Evolutionary conservation across 2,888 invertebrate species (phyloP).

Genomic region (Drosophila imparisetae): DNA sequence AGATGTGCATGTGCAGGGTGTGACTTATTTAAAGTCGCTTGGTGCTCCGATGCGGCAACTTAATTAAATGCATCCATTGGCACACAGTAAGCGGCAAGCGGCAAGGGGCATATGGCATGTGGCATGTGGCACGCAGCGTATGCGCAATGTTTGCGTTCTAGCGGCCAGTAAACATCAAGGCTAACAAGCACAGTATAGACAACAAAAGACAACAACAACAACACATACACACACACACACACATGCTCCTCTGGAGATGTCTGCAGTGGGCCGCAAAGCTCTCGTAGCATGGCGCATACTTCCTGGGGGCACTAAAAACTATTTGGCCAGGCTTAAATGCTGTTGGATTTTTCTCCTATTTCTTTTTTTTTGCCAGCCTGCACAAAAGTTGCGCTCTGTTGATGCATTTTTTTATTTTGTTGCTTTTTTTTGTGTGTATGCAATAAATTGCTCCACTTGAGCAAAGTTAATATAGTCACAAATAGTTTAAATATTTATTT

Average conservation of each 20-base stretch:
- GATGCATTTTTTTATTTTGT: conserved; percentile 6
- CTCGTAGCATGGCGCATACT: conserved; percentile 25
- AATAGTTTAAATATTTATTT: conserved; percentile 80
- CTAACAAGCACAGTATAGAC: conserved; percentile 36
- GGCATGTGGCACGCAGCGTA: conserved; percentile 44
- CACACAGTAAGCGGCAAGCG: conserved; percentile 1
- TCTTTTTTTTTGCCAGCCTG: conserved; percentile 9
- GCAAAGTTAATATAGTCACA: conserved; percentile 80
- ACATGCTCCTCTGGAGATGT: conserved; percentile 6
- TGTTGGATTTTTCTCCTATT: conserved; percentile 29
- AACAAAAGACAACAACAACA: conserved; percentile 13
- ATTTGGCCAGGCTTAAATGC: conserved; percentile 54
- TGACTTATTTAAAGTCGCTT: conserved; percentile 48
- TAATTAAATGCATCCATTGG: conserved; percentile 59
- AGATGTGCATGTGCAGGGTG: conserved; percentile 13
- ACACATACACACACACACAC: conserved; percentile 9
- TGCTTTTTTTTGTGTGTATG: conserved; percentile 44
- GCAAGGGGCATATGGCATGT: conserved; percentile 7
- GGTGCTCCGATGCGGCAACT: conserved; percentile 43
- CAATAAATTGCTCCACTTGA: conserved; percentile 79
- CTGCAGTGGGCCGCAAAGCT: conserved; percentile 41
- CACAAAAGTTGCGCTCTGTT: conserved; percentile 38
- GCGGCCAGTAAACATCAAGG: conserved; percentile 45
- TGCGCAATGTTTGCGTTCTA: conserved; percentile 55
- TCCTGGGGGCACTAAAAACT: conserved; percentile 33